phyloP scores from a whole-genome alignment of 2,888 invertebrate species.

The Ophraella communa region DNA sequence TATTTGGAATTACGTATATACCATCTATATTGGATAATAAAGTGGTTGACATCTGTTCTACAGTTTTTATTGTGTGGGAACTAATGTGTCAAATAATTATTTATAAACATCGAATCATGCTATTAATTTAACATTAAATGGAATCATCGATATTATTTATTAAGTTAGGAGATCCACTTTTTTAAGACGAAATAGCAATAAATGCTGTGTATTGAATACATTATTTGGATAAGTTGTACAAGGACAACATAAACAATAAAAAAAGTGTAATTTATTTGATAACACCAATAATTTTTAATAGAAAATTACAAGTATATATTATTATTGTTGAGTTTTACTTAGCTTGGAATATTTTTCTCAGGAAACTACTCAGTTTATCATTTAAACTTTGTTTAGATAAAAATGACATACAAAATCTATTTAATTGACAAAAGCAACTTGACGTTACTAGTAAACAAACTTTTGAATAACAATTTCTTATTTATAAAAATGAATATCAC shows the following conservation, averaged over 20 bases:
- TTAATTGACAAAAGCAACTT: too few relatives aligned
- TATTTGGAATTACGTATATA: conserved; percentile 21
- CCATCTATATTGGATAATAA: neutral
- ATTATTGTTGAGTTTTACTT: too few relatives aligned
- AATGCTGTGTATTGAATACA: conserved; percentile 42
- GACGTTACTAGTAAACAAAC: too few relatives aligned
- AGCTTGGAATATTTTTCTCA: too few relatives aligned
- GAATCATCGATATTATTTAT: conserved; percentile 9
- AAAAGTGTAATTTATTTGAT: neutral
- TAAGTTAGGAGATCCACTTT: conserved; percentile 11
- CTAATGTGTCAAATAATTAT: conserved; percentile 14
- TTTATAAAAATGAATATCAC: too few relatives aligned
- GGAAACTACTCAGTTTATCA: too few relatives aligned
- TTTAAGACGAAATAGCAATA: conserved; percentile 43
- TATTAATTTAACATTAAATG: neutral
- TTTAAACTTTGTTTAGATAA: too few relatives aligned
- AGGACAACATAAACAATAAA: too few relatives aligned
- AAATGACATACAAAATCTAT: too few relatives aligned
- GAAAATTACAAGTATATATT: neutral
- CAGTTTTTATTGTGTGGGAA: neutral
- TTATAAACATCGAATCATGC: conserved; percentile 20
- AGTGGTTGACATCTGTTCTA: neutral
- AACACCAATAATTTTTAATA: conserved; percentile 3
- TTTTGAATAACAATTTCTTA: too few relatives aligned
- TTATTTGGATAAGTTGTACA: conserved; percentile 39